Evolutionary conservation across 1,140 invertebrate genomes (phyloP).

Genomic region (Zaprionus ghesquierei): DNA sequence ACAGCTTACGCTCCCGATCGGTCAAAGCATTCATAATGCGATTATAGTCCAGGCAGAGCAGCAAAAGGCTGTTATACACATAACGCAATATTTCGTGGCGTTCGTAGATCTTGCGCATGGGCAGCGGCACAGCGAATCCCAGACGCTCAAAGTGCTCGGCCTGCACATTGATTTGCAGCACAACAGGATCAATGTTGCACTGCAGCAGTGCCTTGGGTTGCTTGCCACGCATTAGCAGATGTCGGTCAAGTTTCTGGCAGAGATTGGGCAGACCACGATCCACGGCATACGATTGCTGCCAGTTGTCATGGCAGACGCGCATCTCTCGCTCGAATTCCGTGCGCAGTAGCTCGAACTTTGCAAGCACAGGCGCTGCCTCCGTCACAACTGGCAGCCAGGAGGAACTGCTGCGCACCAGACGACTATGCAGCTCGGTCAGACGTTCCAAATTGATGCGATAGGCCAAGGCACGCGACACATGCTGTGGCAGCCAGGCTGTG

Average conservation of each 20-base stretch:
- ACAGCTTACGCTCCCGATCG: slow-evolving; percentile 85
- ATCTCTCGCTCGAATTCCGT: slow-evolving; percentile 58
- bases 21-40: slow-evolving; percentile 87
- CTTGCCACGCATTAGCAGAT: slow-evolving; percentile 87
- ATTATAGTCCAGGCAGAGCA: slow-evolving; percentile 91
- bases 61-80: slow-evolving; percentile 89
- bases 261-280: slow-evolving; percentile 77
- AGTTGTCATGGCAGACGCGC: slow-evolving; percentile 84
- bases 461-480: slow-evolving; percentile 84
- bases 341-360: slow-evolving; percentile 60
- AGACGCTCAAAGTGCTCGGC: slow-evolving; percentile 83
- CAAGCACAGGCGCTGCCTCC: slow-evolving; percentile 37
- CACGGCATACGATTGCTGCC: slow-evolving; percentile 84
- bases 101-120: slow-evolving; percentile 84
- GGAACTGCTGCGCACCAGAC: slow-evolving; percentile 37
- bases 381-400: slow-evolving; percentile 70
- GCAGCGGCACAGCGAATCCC: slow-evolving; percentile 84
- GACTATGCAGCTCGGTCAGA: slow-evolving; percentile 53
- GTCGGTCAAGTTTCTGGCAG: slow-evolving; percentile 86
- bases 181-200: slow-evolving; percentile 88
- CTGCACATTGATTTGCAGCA: slow-evolving; percentile 71
- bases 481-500: slow-evolving; percentile 87
- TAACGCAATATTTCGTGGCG: slow-evolving; percentile 86
- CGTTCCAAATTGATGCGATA: slow-evolving; percentile 72
- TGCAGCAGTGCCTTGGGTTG: slow-evolving; percentile 87